Percentiles rank a stretch among this genome's conserved stretches.
Conservation (phyloP, 2,797 vertebrate species). For the Poecile montanus region DNA sequence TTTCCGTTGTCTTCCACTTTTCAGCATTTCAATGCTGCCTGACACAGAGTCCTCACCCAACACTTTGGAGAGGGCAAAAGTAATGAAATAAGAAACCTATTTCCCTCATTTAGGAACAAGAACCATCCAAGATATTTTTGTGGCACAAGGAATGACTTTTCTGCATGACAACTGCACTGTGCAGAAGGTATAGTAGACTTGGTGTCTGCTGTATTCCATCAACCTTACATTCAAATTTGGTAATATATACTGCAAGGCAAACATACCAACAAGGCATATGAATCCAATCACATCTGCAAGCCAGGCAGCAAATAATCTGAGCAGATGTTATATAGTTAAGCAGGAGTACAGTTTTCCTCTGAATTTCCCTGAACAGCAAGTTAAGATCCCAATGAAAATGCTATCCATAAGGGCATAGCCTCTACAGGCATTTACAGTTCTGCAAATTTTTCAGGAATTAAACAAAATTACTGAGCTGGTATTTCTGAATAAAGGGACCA, state of each 20-base stretch:
- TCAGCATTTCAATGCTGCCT: not conserved
- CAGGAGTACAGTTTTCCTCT: not conserved
- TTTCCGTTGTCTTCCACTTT: not conserved
- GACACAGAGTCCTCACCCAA: not conserved
- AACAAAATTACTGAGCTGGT: not conserved
- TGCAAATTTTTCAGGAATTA: not conserved
- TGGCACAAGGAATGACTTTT: not conserved
- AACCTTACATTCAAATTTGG: not conserved
- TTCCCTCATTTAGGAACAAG: not conserved
- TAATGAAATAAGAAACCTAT: not conserved
- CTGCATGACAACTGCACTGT: not conserved
- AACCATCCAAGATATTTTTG: not conserved
- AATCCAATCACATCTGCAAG: not conserved
- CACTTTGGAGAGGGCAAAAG: not conserved
- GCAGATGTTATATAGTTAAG: not conserved
- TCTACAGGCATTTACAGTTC: not conserved
- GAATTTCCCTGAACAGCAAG: not conserved
- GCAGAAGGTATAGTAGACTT: not conserved
- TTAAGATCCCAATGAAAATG: not conserved
- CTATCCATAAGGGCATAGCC: not conserved
- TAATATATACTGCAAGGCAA: not conserved
- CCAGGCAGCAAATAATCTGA: not conserved
- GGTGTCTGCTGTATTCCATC: not conserved
- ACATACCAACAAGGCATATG: not conserved
- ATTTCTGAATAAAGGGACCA: conserved; percentile 4